Evolutionary conservation across 1,140 invertebrate genomes (phyloP), one percentile per base, ranked within the genome.

Genomic region (Ceratina australensis): DNA sequence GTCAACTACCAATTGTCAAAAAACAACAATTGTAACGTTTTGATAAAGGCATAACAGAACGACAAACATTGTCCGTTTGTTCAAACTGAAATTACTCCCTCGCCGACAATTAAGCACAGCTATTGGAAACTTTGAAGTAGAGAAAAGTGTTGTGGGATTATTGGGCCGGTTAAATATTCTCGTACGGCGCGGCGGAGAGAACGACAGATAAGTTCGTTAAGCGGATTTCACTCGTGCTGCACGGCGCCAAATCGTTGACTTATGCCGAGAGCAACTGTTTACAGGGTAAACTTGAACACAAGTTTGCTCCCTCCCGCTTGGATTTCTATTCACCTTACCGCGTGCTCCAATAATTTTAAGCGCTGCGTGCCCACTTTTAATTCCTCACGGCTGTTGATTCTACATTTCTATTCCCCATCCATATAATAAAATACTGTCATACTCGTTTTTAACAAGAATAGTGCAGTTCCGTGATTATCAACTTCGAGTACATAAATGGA

Each of bases 181-280:
- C 79, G 42, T 56, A 42, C 56, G 13, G 28, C n/a, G 49, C 33
- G 33, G 33, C 33, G 33, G 33, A 42, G 47, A 50, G 52, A 20
- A 50, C 57, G 57, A 64, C 26, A 68, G 68, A 83, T 65, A 83
- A 82, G 64, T 74, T 72, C 65, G 59, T 78, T 78, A 79, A 82
- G 65, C 54, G 69, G 71, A 81, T 81, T 81, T 24, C 75, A 50
- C 52, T 57, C 18, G 54, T 71, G 33, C 42, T 15, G n/a, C 24
- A 33, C 47, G 2, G 47, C 52, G 78, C 60, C 22, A 81, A 78
- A 68, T 42, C 77, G 63, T 56, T 71, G 64, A 81, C 59, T 81
- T 73, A 78, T 60, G 50, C 47, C 56, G 50, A 69, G 68, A 28
- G 20, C 49, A 52, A 28, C 12, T 81, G 56, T 72, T 78, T 78